Base-by-base conservation (phyloP, 2,113 vertebrate species). In the Elgaria multicarinata region DNA sequence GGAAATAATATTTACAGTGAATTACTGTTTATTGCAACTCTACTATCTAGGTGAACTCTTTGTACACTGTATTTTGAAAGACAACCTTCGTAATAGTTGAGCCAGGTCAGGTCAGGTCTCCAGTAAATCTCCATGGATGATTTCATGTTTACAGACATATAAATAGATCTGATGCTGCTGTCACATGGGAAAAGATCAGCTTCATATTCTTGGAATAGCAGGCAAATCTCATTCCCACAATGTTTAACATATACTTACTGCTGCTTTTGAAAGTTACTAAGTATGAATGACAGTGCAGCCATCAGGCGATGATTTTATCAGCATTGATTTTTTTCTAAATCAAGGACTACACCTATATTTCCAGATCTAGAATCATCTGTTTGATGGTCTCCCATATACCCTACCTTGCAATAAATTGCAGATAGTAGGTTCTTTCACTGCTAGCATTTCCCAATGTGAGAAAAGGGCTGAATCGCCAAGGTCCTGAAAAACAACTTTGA, bases 131-230 rank as follows among this genome's bases (percentile, higher is more conserved):
- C 90, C 87, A 13, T 0, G 8, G 92, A 77, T 83, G 67, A 94
- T 92, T 93, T 9, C 77, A 3, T 95, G 92, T 95, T 95, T 94
- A 94, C 75, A 0, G 90, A 89, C 87, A 88, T 92, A 92, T 18
- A 96, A 96, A 96, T 95, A 96, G 94, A 72, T 78, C 58, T 87
- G 77, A 87, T 77, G 83, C 89, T 90, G 36, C 50, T 79, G 90
- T 94, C 95, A 95, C 94, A 94, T 83, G 94, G 3, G 0, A 1
- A 50, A 83, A 83, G 92, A 93, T 96, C 92, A 72, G 85, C 94
- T 95, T 94, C 95, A 89, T 89, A 83, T 89, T 92, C 94, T 64
- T 79, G 0, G 2, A 82, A 69, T 44, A 39, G 77, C 89, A 77
- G n/a, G 9, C 86, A 85, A 86, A 75, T 33, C 64, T 76, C 1